Percentiles rank a stretch among this genome's conserved stretches.
These are phyloP conservation scores for Oryctes rhinoceros DNA, from an alignment of 1,140 invertebrate species.

Conservation along the genomic window DNA sequence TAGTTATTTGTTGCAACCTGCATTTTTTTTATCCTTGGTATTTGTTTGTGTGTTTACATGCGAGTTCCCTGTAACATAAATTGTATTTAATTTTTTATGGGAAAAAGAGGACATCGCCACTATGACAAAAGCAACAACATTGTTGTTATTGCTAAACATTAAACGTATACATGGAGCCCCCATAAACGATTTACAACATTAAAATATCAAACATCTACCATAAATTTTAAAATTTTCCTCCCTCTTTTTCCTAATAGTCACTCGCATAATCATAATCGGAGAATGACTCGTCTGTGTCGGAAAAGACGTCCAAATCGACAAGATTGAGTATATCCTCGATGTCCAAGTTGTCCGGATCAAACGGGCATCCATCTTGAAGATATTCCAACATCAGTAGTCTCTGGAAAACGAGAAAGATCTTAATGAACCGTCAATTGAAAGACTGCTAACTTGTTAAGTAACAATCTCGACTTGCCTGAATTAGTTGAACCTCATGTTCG, in stretches of 20 bases:
- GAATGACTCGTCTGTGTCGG: slow-evolving; percentile 11
- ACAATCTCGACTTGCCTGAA: neutral
- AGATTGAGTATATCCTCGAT: slow-evolving; percentile 12
- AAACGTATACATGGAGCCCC: slow-evolving; percentile 26
- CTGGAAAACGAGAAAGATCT: neutral
- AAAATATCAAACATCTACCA: slow-evolving; percentile 15
- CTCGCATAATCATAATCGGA: slow-evolving; percentile 16
- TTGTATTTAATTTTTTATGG: neutral
- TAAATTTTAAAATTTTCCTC: neutral
- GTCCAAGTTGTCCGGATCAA: slow-evolving; percentile 16
- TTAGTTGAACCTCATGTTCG: neutral
- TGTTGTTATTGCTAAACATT: slow-evolving; percentile 1
- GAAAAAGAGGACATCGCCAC: slow-evolving; percentile 11
- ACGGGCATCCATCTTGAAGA: slow-evolving; percentile 25
- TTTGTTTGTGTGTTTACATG: neutral
- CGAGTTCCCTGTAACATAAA: neutral
- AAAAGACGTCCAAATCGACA: slow-evolving; percentile 6
- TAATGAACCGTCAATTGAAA: neutral
- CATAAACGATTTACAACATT: slow-evolving; percentile 10
- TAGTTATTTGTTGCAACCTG: slow-evolving; percentile 2
- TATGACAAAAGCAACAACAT: slow-evolving; percentile 13
- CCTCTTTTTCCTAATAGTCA: neutral
- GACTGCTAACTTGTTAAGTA: neutral
- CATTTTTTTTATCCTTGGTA: neutral
- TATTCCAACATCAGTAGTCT: slow-evolving; percentile 14